Evolutionary conservation across 2,113 vertebrate genomes (phyloP).

Genomic region (Vicugna pacos): DNA sequence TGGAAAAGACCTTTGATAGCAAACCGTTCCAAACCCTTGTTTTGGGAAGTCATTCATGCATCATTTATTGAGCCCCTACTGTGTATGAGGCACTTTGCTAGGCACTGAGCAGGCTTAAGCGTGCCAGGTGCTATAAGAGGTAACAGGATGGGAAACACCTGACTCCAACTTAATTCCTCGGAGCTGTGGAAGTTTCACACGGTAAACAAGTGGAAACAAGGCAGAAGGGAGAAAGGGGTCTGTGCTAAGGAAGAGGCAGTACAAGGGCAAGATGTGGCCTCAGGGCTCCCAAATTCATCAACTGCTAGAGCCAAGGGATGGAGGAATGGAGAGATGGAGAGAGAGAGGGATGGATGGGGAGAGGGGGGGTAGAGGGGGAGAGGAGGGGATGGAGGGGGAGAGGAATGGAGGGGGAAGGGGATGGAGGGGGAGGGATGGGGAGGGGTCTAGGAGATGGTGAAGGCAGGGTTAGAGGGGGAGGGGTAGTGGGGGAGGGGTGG

Average conservation of each 20-base stretch:
- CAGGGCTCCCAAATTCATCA: background rate
- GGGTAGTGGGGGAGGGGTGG: too few relatives aligned
- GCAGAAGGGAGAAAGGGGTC: background rate
- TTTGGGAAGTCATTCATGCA: background rate
- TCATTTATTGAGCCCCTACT: rapidly evolving
- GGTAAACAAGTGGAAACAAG: background rate
- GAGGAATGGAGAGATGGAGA: background rate
- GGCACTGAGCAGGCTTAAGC: rapidly evolving
- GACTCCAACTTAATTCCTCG: background rate
- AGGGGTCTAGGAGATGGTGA: too few relatives aligned
- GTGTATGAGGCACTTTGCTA: background rate
- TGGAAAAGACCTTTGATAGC: background rate
- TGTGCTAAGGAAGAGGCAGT: too few relatives aligned
- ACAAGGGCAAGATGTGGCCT: background rate
- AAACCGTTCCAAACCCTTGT: background rate
- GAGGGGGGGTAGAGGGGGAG: too few relatives aligned
- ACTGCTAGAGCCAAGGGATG: background rate
- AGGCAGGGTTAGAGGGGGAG: too few relatives aligned
- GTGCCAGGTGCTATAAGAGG: rapidly evolving
- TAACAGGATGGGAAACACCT: rapidly evolving
- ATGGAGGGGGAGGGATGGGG: background rate
- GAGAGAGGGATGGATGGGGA: background rate
- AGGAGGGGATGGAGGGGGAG: too few relatives aligned
- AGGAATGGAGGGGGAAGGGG: background rate
- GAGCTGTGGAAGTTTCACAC: background rate